phyloP scores from a whole-genome alignment of 2,113 vertebrate species.

The Gavialis gangeticus region DNA sequence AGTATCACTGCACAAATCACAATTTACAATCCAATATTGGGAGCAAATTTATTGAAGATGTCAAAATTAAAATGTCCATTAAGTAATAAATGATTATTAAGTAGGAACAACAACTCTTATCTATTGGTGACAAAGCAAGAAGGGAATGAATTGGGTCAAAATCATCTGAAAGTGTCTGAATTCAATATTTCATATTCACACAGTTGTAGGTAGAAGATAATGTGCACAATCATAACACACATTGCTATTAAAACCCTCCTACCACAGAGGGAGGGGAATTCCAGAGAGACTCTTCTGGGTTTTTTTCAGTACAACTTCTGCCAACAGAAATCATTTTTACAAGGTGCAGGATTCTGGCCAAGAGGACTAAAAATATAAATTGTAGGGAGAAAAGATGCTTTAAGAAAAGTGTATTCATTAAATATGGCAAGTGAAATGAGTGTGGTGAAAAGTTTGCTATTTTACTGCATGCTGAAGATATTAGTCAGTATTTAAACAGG shows the following conservation, averaged over 20 bases:
- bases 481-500: conserved; percentile 19
- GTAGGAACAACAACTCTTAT: neutral
- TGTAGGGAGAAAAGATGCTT: conserved; percentile 12
- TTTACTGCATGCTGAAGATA: conserved; percentile 34
- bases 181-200: neutral
- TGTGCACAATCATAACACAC: neutral
- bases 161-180: neutral
- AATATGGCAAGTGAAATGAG: conserved; percentile 29
- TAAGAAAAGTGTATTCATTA: conserved; percentile 26
- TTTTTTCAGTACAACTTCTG: conserved; percentile 7
- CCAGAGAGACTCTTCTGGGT: neutral
- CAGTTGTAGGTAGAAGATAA: conserved; percentile 7
- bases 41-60: neutral
- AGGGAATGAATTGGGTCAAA: neutral
- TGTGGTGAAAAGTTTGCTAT: conserved; percentile 43
- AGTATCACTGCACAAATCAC: neutral
- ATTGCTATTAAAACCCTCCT: conserved; percentile 23
- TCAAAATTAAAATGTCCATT: no score
- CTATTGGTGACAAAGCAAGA: neutral
- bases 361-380: conserved; percentile 34
- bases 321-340: conserved; percentile 38
- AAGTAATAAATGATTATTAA: neutral
- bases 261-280: conserved; percentile 10
- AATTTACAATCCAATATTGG: neutral
- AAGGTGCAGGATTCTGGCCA: conserved; percentile 25